Conservation (phyloP, 2,113 vertebrate genomes). For the Zapornia atra region DNA sequence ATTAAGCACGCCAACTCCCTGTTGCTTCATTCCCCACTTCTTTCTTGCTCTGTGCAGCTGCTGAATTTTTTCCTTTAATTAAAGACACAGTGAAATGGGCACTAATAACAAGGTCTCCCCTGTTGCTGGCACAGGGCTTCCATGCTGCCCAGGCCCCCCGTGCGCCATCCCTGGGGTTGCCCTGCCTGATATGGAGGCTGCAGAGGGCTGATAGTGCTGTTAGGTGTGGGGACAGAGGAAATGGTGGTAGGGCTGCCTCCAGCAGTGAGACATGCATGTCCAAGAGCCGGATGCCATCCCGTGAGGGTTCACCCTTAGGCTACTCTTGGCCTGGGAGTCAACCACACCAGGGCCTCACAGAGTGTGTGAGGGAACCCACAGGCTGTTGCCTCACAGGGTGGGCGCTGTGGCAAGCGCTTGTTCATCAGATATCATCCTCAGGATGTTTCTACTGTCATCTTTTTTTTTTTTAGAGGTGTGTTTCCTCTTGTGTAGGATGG, state of each 20-base stretch:
- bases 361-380: rapidly evolving
- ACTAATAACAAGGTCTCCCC: rapidly evolving
- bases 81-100: not conserved
- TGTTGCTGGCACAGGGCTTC: rapidly evolving
- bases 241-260: rapidly evolving
- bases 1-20: not conserved
- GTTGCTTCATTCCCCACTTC: not conserved
- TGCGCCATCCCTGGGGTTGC: no score
- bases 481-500: no score
- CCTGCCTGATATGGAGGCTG: rapidly evolving
- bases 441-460: not conserved
- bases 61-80: not conserved
- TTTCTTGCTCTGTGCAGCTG: not conserved
- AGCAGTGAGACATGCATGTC: rapidly evolving
- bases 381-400: not conserved
- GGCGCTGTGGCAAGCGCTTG: not conserved
- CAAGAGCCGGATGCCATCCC: rapidly evolving
- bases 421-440: not conserved
- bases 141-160: not conserved
- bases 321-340: rapidly evolving
- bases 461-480: rapidly evolving
- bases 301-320: rapidly evolving
- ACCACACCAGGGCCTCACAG: not conserved
- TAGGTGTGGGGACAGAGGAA: not conserved
- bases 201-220: rapidly evolving